Evolutionary conservation across 1,140 invertebrate genomes (phyloP).

Genomic region (Littorina saxatilis): DNA sequence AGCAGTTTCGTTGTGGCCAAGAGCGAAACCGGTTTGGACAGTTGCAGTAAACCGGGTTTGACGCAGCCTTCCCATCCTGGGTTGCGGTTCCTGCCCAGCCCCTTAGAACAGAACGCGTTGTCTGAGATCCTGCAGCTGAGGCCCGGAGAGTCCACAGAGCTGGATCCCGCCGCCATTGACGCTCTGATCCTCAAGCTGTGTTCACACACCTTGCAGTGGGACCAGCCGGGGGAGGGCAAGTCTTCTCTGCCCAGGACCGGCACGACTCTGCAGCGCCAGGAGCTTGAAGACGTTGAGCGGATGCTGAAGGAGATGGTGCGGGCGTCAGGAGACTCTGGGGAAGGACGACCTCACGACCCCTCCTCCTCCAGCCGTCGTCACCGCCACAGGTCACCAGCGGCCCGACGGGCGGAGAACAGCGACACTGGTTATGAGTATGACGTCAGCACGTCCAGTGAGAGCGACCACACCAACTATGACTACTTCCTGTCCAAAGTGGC

Average conservation of each 20-base stretch:
- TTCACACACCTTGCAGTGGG: background rate
- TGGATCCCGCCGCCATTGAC: slow-evolving; percentile 29
- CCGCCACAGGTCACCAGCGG: background rate
- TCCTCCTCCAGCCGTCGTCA: background rate
- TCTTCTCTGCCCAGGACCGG: background rate
- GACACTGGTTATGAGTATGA: slow-evolving; percentile 65
- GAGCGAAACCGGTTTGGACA: too few relatives aligned
- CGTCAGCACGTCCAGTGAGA: slow-evolving; percentile 64
- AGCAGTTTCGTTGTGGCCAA: too few relatives aligned
- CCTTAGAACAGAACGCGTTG: slow-evolving; percentile 18
- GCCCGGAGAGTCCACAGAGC: slow-evolving; percentile 14
- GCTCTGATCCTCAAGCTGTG: slow-evolving; percentile 22
- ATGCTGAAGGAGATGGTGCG: background rate
- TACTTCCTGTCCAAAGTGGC: slow-evolving; percentile 62
- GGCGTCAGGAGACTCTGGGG: background rate
- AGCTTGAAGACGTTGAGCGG: background rate
- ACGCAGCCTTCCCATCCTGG: background rate
- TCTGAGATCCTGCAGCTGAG: slow-evolving; percentile 27
- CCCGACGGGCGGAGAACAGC: slow-evolving; percentile 41
- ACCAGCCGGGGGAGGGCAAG: background rate
- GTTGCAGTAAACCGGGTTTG: too few relatives aligned
- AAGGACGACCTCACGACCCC: background rate
- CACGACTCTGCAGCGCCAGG: background rate
- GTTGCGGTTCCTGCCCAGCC: slow-evolving; percentile 25
- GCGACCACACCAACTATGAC: slow-evolving; percentile 58